Evolutionary conservation across 2,797 vertebrate genomes (phyloP).

Genomic region (Crenuchus spilurus): DNA sequence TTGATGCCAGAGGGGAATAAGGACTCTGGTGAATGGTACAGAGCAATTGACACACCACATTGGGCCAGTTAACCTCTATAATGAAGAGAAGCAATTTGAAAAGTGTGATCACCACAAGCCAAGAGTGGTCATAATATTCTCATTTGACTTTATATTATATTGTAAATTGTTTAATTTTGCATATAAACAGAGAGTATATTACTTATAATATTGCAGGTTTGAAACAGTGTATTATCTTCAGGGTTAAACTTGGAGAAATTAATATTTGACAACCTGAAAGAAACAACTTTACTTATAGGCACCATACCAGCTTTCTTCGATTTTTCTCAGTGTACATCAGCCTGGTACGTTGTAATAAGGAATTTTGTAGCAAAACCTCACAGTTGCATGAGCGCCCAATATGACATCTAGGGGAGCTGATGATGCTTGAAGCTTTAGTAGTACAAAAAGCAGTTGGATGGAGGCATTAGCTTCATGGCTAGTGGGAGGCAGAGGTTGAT

Average conservation of each 20-base stretch:
- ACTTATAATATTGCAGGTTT: too few species aligned
- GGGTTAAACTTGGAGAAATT: neutral
- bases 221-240: neutral
- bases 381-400: neutral
- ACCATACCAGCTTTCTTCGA: neutral
- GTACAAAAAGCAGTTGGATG: slow-evolving; percentile 11
- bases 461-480: slow-evolving; percentile 40
- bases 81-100: too few species aligned
- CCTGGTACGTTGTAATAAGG: neutral
- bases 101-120: too few species aligned
- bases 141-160: too few species aligned
- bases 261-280: neutral
- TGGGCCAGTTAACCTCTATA: too few species aligned
- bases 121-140: too few species aligned
- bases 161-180: too few species aligned
- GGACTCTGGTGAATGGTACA: too few species aligned
- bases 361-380: slow-evolving; percentile 7
- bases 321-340: neutral
- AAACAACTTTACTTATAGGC: neutral
- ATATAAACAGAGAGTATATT: too few species aligned
- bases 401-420: slow-evolving; percentile 11
- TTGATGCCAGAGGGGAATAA: too few species aligned
- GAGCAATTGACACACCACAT: too few species aligned
- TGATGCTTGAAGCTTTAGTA: slow-evolving; percentile 37
- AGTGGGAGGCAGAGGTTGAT: slow-evolving; percentile 42